These are phyloP conservation scores for Penaeus chinensis DNA, from an alignment of 1,140 invertebrate species.

Conservation along the genomic window DNA sequence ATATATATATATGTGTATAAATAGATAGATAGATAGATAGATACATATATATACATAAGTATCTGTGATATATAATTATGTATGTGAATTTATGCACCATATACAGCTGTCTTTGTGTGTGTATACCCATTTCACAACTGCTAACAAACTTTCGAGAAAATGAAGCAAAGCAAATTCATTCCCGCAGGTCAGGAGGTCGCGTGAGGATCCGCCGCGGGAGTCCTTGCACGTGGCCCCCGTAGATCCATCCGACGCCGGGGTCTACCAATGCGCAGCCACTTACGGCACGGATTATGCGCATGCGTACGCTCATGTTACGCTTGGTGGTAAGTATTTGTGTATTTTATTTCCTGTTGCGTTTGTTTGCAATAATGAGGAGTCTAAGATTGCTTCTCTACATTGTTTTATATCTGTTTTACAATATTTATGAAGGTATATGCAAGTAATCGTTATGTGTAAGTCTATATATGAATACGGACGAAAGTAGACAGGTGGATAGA, in stretches of 20 bases:
- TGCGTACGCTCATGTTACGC: conserved; percentile 68
- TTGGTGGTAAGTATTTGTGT: conserved; percentile 19
- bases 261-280: conserved; percentile 90
- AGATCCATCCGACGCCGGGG: conserved; percentile 76
- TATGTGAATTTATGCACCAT: too few relatives aligned
- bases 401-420: neutral
- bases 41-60: too few relatives aligned
- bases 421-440: neutral
- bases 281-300: conserved; percentile 88
- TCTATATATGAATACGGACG: neutral
- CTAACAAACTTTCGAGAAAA: too few relatives aligned
- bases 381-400: neutral
- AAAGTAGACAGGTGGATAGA: neutral
- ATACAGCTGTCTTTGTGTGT: too few relatives aligned
- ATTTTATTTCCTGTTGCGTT: neutral
- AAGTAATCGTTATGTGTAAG: neutral
- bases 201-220: conserved; percentile 41
- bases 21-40: too few relatives aligned
- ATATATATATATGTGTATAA: too few relatives aligned
- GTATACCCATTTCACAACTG: too few relatives aligned
- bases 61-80: neutral
- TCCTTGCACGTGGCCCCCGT: conserved; percentile 38
- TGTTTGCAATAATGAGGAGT: neutral
- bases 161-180: neutral
- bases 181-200: conserved; percentile 32